phyloP scores from a whole-genome alignment of 2,888 invertebrate genomes.

The Tenthredo notha region DNA sequence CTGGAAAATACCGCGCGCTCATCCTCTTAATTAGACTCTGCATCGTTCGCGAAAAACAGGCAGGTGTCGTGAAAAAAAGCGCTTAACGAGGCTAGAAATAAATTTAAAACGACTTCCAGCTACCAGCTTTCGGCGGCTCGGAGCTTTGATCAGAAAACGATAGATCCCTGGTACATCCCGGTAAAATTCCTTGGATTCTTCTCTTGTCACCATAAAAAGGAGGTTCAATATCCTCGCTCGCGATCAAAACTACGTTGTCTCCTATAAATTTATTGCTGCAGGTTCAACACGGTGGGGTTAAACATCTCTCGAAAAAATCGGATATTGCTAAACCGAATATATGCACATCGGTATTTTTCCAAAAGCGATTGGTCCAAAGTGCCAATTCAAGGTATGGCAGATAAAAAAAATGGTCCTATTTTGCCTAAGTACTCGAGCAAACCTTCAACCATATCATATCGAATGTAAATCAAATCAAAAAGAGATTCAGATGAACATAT shows the following conservation, averaged over 20 bases:
- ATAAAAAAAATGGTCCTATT: background rate
- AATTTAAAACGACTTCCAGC: background rate
- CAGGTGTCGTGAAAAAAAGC: background rate
- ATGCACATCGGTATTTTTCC: background rate
- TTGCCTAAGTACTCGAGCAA: background rate
- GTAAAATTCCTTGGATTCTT: background rate
- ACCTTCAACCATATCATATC: background rate
- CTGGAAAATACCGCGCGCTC: background rate
- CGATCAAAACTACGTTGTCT: background rate
- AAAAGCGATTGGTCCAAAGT: background rate
- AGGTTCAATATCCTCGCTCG: background rate
- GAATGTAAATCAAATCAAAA: constrained; percentile 5
- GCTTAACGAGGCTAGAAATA: background rate
- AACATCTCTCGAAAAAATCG: background rate
- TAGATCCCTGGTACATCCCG: background rate
- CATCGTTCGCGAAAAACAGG: background rate
- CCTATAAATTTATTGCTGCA: background rate
- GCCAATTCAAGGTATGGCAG: background rate
- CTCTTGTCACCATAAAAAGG: background rate
- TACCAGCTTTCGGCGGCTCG: background rate
- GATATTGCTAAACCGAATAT: background rate
- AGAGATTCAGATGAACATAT: background rate
- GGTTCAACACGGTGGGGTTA: background rate
- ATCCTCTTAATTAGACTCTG: constrained; percentile 25
- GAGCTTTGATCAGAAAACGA: background rate